These are phyloP conservation scores for Triplophysa bombifrons DNA, from an alignment of 2,797 vertebrate genomes.

Conservation along the genomic window DNA sequence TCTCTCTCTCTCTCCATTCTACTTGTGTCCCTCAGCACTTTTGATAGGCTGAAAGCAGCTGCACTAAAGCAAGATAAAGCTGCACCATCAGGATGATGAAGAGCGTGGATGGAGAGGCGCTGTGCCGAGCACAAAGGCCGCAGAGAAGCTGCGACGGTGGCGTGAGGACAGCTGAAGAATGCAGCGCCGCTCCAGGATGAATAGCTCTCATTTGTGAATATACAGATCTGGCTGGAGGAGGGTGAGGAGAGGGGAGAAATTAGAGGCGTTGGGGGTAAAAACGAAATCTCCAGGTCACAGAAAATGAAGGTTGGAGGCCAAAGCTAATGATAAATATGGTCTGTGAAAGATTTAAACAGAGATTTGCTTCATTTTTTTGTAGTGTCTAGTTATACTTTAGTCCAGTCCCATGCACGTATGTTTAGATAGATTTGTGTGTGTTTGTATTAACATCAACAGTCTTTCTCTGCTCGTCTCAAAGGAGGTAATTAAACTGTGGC, in stretches of 20 bases:
- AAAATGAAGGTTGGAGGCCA: slow-evolving; percentile 79
- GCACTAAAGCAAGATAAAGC: slow-evolving; percentile 89
- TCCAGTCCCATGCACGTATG: no score
- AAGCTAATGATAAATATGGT: slow-evolving; percentile 20
- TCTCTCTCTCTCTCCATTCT: slow-evolving; percentile 67
- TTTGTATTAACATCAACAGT: not conserved
- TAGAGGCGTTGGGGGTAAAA: slow-evolving; percentile 9
- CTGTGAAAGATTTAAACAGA: not conserved
- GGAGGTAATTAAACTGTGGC: slow-evolving; percentile 85
- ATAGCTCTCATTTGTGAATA: slow-evolving; percentile 93
- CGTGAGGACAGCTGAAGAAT: slow-evolving; percentile 87
- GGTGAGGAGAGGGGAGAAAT: slow-evolving; percentile 26
- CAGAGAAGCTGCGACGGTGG: slow-evolving; percentile 82
- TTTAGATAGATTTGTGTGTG: not conserved
- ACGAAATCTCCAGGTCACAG: slow-evolving; percentile 79
- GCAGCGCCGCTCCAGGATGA: slow-evolving; percentile 80
- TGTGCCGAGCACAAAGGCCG: slow-evolving; percentile 87
- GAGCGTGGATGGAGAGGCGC: slow-evolving; percentile 90
- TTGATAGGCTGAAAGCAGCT: slow-evolving; percentile 89
- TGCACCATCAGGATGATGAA: slow-evolving; percentile 91
- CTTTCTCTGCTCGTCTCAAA: slow-evolving; percentile 79
- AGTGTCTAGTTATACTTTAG: no score
- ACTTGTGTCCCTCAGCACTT: slow-evolving; percentile 82
- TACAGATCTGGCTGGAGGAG: slow-evolving; percentile 84
- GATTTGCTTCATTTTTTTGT: no score